Percentiles rank a stretch among this genome's conserved stretches.
Conservation (phyloP, 1,140 invertebrate genomes). For the Plectus sambesii region DNA sequence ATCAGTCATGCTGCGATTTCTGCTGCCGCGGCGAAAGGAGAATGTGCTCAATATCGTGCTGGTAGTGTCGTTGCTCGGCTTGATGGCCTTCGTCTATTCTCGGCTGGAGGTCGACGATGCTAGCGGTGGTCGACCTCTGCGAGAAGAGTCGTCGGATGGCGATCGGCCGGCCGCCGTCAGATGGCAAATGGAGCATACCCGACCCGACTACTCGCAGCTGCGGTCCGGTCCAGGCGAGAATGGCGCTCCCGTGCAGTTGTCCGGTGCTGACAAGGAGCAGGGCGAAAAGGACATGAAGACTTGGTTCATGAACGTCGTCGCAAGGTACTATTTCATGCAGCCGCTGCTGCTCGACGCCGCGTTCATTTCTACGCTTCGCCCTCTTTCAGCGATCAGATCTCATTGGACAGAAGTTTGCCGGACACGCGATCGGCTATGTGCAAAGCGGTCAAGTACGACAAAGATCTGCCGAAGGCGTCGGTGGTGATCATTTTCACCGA, state of each 20-base stretch:
- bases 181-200: too few relatives aligned
- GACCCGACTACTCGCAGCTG: background rate
- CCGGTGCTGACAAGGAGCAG: constrained; percentile 12
- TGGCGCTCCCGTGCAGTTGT: constrained; percentile 13
- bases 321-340: constrained; percentile 16
- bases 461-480: constrained; percentile 52
- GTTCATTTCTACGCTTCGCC: too few relatives aligned
- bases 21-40: constrained; percentile 21
- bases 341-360: background rate
- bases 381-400: constrained; percentile 25
- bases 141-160: constrained; percentile 8
- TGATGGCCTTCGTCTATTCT: constrained; percentile 17
- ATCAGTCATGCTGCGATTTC: constrained; percentile 1
- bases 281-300: constrained; percentile 25
- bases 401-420: constrained; percentile 19
- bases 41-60: constrained; percentile 21
- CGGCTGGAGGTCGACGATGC: background rate
- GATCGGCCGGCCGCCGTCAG: too few relatives aligned
- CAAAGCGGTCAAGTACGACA: constrained; percentile 26
- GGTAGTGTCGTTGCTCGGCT: constrained; percentile 13
- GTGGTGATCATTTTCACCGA: constrained; percentile 79
- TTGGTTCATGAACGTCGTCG: constrained; percentile 28
- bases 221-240: constrained; percentile 21
- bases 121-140: too few relatives aligned
- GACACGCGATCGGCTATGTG: constrained; percentile 12